Evolutionary conservation across 2,888 invertebrate species (phyloP).

Genomic region (Lycia hirtaria): DNA sequence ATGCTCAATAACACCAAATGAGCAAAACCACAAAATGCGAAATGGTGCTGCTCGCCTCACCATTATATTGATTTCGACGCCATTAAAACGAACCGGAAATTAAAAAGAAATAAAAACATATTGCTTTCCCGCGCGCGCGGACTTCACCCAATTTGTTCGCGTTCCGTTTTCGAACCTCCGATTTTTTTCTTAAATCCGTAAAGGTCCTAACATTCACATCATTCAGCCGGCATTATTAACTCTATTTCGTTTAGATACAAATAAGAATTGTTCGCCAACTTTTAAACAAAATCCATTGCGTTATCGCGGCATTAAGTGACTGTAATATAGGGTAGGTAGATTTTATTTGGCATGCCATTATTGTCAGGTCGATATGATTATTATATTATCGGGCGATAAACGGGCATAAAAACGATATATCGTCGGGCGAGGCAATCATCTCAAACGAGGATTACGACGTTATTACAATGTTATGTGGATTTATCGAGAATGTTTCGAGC

Average conservation of each 20-base stretch:
- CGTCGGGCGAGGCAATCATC: slow-evolving; percentile 73
- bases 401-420: slow-evolving; percentile 82
- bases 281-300: slow-evolving; percentile 48
- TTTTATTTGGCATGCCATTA: slow-evolving; percentile 83
- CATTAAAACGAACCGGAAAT: slow-evolving; percentile 84
- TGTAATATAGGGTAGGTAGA: slow-evolving; percentile 77
- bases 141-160: slow-evolving; percentile 82
- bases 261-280: slow-evolving; percentile 25
- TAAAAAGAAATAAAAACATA: slow-evolving; percentile 85
- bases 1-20: slow-evolving; percentile 76
- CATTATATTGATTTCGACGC: slow-evolving; percentile 85
- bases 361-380: slow-evolving; percentile 83
- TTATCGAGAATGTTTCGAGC: slow-evolving; percentile 68
- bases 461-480: slow-evolving; percentile 77
- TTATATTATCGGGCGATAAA: slow-evolving; percentile 84
- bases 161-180: slow-evolving; percentile 75
- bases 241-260: slow-evolving; percentile 33
- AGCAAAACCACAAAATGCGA: slow-evolving; percentile 82
- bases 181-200: slow-evolving; percentile 52
- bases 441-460: slow-evolving; percentile 71
- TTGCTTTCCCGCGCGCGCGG: slow-evolving; percentile 82
- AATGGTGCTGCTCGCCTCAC: slow-evolving; percentile 75
- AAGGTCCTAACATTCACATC: slow-evolving; percentile 48
- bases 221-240: slow-evolving; percentile 42
- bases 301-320: slow-evolving; percentile 53